Percentiles rank a stretch among this genome's conserved stretches.
Conservation (phyloP, 1,140 invertebrate species). For the Drosophila kanapiae region DNA sequence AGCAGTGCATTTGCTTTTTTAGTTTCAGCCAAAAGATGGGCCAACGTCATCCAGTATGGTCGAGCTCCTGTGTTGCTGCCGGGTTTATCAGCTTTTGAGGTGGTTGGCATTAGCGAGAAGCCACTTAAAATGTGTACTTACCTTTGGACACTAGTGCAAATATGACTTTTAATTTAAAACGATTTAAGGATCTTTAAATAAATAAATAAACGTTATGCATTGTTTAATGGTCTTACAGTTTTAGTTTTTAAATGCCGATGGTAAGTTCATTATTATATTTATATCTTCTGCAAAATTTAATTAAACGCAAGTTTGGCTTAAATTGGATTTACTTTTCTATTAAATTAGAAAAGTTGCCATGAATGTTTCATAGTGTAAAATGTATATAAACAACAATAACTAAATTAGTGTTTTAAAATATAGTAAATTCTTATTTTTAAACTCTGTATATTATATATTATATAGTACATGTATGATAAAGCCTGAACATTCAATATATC, state of each 20-base stretch:
- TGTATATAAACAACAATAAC: no score
- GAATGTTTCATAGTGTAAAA: no score
- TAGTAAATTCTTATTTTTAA: background rate
- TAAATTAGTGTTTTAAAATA: background rate
- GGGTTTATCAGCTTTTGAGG: slow-evolving; percentile 28
- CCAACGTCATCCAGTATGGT: slow-evolving; percentile 23
- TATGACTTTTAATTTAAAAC: background rate
- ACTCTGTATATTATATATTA: no score
- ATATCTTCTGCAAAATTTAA: background rate
- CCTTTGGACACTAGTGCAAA: background rate
- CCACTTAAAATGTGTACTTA: slow-evolving; percentile 38
- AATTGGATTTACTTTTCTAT: background rate
- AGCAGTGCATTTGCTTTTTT: slow-evolving; percentile 78
- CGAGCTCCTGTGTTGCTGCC: slow-evolving; percentile 1
- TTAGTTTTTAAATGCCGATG: background rate
- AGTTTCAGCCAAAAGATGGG: slow-evolving; percentile 70
- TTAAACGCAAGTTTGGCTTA: background rate
- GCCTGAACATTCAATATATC: no score
- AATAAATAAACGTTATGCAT: background rate
- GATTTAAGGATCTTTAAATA: background rate
- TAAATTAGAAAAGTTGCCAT: no score
- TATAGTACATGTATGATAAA: no score
- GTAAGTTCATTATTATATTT: no score
- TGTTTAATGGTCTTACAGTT: background rate
- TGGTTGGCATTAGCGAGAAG: slow-evolving; percentile 6